Base-by-base conservation (phyloP, 2,888 invertebrate genomes). In the Tinea semifulvella region DNA sequence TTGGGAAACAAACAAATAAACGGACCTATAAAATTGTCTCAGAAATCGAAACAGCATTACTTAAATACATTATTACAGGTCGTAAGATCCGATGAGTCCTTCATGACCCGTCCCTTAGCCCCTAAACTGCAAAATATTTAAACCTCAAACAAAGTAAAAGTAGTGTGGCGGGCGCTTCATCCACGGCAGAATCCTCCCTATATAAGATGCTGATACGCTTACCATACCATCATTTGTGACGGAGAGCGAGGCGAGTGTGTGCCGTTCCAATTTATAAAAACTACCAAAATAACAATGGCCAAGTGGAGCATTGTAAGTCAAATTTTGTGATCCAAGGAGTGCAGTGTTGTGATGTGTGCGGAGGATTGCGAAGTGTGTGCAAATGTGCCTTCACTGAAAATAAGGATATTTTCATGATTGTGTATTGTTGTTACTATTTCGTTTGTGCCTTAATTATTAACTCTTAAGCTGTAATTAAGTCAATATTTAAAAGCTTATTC, bases 291-390 rank as follows among this genome's bases (percentile, higher is more conserved):
- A 25, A 63, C 64, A 59, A 80, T 80, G 80, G 73, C 76, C 58
- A 73, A 71, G 68, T 74, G 71, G 71, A 75, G 61, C 58, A 62
- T 80, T 61, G 80, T 80, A 80, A 80, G 80, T 79, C 26, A 28
- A 13, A 45, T 44, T 4, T 42, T 22, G 18, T 45, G 42, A 44
- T 46, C 36, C 43, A 46, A n/a, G 72, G 72, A 74, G 67, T 79
- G 76, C 75, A 77, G 77, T 77, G 76, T 40, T 55, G 61, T 62
- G 60, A 49, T 53, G 54, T 40, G 40, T 20, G 6, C 6, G 17
- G n/a, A 6, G 38, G 38, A 38, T 38, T 38, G n/a, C n/a, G n/a
- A n/a, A n/a, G n/a, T n/a, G n/a, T n/a, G n/a, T n/a, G n/a, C n/a
- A n/a, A n/a, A n/a, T n/a, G n/a, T n/a, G n/a, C n/a, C n/a, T n/a